Conservation (phyloP, 64 coral and sea anemone species). For the Porites lutea region DNA sequence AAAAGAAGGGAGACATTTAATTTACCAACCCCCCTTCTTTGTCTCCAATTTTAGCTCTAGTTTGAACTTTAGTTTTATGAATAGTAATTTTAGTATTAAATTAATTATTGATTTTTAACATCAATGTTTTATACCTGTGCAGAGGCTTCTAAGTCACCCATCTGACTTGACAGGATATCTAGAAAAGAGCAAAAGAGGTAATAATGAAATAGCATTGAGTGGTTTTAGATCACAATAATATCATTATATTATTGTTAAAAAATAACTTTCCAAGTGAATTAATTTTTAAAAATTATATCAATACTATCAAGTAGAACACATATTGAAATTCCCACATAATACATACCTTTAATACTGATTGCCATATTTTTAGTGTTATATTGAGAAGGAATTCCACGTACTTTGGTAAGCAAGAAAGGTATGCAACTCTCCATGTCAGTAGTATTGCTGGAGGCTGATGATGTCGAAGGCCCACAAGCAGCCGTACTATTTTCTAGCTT, state of each 20-base stretch:
- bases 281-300: too few relatives aligned
- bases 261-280: too few relatives aligned
- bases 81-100: too few relatives aligned
- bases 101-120: too few relatives aligned
- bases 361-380: constrained; percentile 76
- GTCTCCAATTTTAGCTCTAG: too few relatives aligned
- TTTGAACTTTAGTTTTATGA: too few relatives aligned
- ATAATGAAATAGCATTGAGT: too few relatives aligned
- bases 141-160: constrained; percentile 94
- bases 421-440: constrained; percentile 32
- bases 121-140: constrained; percentile 64
- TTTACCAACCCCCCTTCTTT: too few relatives aligned
- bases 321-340: background rate
- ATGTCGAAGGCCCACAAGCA: background rate
- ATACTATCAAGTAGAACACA: background rate
- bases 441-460: background rate
- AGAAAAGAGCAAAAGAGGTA: background rate
- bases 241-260: background rate
- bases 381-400: constrained; percentile 75
- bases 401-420: constrained; percentile 92
- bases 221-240: too few relatives aligned
- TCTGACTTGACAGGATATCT: constrained; percentile 88
- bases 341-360: constrained; percentile 73
- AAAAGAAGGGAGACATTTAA: too few relatives aligned
- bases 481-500: background rate